These are phyloP conservation scores for Temnothorax nylanderi DNA, from an alignment of 1,140 invertebrate species.

Conservation along the genomic window DNA sequence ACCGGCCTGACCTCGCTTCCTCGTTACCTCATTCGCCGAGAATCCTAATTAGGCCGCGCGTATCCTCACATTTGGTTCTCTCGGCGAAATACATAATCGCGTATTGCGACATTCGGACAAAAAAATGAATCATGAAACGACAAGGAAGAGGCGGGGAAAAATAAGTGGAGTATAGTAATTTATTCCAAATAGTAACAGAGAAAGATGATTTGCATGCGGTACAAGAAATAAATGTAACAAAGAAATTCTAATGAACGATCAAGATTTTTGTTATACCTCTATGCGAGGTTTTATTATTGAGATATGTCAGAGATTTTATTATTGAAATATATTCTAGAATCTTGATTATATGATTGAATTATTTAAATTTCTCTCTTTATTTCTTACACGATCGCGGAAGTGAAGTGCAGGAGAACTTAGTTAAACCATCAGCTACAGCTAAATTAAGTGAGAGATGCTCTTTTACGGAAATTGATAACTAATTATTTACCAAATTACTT, in stretches of 20 bases:
- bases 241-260: too few species aligned
- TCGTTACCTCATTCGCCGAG: slow-evolving; percentile 56
- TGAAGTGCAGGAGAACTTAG: background rate
- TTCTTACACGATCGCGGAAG: background rate
- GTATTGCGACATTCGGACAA: slow-evolving; percentile 11
- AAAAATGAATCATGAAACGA: background rate
- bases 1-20: slow-evolving; percentile 33
- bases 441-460: background rate
- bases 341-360: background rate
- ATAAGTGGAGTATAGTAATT: background rate
- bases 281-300: background rate
- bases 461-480: slow-evolving; percentile 30
- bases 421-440: background rate
- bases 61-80: background rate
- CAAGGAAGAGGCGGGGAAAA: background rate
- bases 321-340: background rate
- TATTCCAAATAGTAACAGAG: background rate
- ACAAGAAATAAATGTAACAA: background rate
- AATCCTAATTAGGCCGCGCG: slow-evolving; percentile 47
- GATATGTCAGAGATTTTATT: background rate
- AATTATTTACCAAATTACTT: slow-evolving; percentile 43
- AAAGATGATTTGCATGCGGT: background rate
- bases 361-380: background rate
- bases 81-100: slow-evolving; percentile 9
- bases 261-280: background rate